These are phyloP conservation scores for Fratercula arctica DNA, from an alignment of 2,797 vertebrate genomes.

Conservation along the genomic window DNA sequence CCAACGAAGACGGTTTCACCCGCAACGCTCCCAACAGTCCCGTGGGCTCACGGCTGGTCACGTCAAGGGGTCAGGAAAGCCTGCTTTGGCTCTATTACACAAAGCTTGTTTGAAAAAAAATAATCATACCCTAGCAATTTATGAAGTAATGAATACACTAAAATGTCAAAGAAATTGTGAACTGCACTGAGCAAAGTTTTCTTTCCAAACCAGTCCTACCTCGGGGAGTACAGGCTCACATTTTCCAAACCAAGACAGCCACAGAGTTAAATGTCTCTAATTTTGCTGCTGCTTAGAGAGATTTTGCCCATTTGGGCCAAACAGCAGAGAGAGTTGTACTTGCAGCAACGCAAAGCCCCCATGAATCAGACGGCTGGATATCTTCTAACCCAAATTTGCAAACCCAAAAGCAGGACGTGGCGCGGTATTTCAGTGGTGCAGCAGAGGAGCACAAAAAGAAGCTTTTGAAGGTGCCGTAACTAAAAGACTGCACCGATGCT, in stretches of 20 bases:
- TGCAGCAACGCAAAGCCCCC: not conserved
- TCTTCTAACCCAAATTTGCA: not conserved
- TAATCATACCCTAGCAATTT: not conserved
- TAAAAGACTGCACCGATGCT: not conserved
- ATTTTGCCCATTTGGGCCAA: not conserved
- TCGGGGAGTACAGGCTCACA: constrained; percentile 5
- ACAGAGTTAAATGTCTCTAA: not conserved
- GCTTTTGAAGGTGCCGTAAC: not conserved
- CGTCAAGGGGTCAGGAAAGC: not conserved
- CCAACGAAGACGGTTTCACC: not conserved
- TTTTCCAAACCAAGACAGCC: constrained; percentile 25
- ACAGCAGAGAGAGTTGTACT: not conserved
- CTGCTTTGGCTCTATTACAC: not conserved
- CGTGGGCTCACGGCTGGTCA: not conserved
- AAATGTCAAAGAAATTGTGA: not conserved
- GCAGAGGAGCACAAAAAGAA: not conserved
- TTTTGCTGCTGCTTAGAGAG: not conserved
- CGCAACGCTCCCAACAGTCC: not conserved
- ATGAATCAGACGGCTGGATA: not conserved
- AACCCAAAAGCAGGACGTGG: not conserved
- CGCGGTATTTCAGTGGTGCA: fast-evolving
- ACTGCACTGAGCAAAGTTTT: constrained; percentile 1
- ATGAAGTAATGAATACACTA: not conserved
- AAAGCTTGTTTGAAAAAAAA: not conserved
- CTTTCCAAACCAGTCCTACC: constrained; percentile 8